Conservation (phyloP, 2,888 invertebrate species). For the Steinernema scapterisci region DNA sequence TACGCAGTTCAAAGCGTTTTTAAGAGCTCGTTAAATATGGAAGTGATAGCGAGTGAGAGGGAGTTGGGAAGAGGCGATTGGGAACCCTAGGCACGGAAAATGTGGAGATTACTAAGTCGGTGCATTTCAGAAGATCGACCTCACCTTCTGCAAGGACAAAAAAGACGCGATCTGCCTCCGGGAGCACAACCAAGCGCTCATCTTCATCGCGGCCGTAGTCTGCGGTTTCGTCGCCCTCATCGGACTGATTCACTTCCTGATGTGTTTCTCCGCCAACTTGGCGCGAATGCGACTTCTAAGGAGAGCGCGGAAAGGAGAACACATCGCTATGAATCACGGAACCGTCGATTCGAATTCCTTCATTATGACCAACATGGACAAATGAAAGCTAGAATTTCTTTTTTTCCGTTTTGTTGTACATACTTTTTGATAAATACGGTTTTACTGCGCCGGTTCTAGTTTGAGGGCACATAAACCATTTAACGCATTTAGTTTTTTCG, state of each 20-base stretch:
- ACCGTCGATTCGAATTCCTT: constrained; percentile 35
- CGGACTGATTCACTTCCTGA: constrained; percentile 27
- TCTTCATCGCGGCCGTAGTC: not conserved
- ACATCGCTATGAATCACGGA: constrained; percentile 34
- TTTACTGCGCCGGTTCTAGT: no score
- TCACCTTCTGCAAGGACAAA: constrained; percentile 32
- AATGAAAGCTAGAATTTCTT: not conserved
- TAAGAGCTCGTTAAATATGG: not conserved
- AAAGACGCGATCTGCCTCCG: constrained; percentile 20
- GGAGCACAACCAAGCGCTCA: constrained; percentile 5
- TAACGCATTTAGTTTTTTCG: no score
- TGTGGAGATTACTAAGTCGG: not conserved
- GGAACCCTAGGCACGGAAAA: no score
- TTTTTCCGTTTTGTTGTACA: not conserved
- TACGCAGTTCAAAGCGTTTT: not conserved
- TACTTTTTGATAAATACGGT: not conserved
- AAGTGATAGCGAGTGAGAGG: no score
- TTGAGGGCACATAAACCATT: no score
- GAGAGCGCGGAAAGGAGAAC: constrained; percentile 29
- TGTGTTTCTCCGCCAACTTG: constrained; percentile 21
- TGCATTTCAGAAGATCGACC: constrained; percentile 21
- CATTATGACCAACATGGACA: constrained; percentile 34
- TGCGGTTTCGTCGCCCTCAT: constrained; percentile 26
- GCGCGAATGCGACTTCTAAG: constrained; percentile 4
- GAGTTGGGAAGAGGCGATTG: no score